Base-by-base conservation (phyloP, 2,797 vertebrate genomes). In the Eutrigla gurnardus region DNA sequence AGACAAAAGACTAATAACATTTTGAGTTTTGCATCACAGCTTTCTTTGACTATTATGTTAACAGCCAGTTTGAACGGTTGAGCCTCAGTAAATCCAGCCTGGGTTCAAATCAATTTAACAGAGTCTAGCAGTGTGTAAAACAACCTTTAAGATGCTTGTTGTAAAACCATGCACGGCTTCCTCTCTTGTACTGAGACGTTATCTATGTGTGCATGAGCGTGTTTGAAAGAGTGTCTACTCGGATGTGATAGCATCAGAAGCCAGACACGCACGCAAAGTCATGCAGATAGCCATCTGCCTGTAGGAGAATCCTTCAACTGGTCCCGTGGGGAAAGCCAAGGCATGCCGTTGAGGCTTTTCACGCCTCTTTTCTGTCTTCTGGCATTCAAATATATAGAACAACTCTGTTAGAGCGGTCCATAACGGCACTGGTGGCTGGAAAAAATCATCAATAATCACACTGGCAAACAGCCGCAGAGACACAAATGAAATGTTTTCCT, bases 231-330 rank as follows among this genome's bases (percentile, higher is more conserved):
- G 33, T 15, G 6, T 62, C 39, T 69, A 6, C 33, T 4, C 15
- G 11, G 45, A 58, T 17, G 57, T 49, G 73, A 75, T 61, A 80
- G 62, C 63, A 65, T 65, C 61, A 15, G 36, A 47, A 79, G 42
- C 62, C 63, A 72, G 53, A 77, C 70, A 45, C 58, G n/a, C 58
- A 18, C 36, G 57, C 66, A 17, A 70, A 86, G 67, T 54, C 64
- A 55, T 50, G 59, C 61, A 80, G 80, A 89, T 75, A 82, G 61
- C 65, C 77, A 85, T 86, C 81, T 65, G 81, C 63, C 67, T 49
- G 42, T 7, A 52, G 78, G 73, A 73, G 75, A 68, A 79, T 52
- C 73, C 62, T 77, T 78, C 63, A 75, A 64, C 79, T 37, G 66
- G 60, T 78, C 89, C 77, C 46, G 2, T 15, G 61, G 80, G 84